Evolutionary conservation across 1,140 invertebrate genomes (phyloP), one percentile per base, ranked within the genome.

Genomic region (Drosophila ogumai): DNA sequence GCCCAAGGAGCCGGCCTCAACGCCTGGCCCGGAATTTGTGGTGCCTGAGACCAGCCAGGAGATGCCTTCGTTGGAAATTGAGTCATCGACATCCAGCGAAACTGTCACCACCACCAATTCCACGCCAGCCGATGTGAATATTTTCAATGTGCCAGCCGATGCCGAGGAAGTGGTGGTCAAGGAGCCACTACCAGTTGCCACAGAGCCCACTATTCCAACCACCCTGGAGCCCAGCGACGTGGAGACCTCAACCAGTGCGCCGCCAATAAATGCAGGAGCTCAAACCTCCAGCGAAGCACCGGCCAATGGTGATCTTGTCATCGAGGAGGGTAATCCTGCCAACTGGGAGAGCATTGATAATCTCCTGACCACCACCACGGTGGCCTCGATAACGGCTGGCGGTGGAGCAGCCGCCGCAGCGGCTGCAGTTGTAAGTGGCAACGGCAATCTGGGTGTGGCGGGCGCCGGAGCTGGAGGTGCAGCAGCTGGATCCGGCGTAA

Each of bases 271-370:
- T 34, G 28, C 17, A n/a, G 52, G 13, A 25, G 31, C 47, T 17
- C 38, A 12, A 22, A 34, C 15, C 8, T 72, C 65, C 17, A 49
- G 36, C 3, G 79, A 81, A 41, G 9, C 63, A 1, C 22, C 77
- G 1, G 46, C 10, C 8, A 82, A 57, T 25, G 78, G 59, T 2
- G 86, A 90, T 28, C 47, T 76, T 8, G 66, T 50, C 3, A 50
- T 81, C 12, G 84, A 88, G 56, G 82, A 90, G 10, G 52, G 68
- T 3, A 77, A 82, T 67, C 63, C 77, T 8, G 56, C 74, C 52
- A 91, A 84, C 49, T 90, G 92, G 77, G 93, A 93, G 32, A 91
- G 82, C 49, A 80, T 93, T 17, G 93, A 93, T 55, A 87, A 90
- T 54, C 71, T 93, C n/a, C 77, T 93, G n/a, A 90, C 90, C 25